Conservation (phyloP, 2,797 vertebrate species). For the Lutjanus campechanus region DNA sequence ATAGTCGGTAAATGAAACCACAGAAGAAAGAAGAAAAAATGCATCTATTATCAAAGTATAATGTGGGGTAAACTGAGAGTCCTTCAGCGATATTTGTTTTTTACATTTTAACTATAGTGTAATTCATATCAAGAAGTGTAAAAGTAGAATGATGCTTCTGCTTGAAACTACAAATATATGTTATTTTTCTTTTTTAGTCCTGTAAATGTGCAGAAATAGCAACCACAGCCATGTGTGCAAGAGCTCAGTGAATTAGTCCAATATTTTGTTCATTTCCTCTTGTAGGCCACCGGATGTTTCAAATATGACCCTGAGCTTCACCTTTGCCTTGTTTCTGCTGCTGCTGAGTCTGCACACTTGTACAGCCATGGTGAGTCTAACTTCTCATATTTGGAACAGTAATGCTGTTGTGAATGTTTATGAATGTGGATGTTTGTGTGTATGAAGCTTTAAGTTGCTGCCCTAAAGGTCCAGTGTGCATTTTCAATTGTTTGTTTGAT, state of each 20-base stretch:
- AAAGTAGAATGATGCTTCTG: background rate
- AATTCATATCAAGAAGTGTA: background rate
- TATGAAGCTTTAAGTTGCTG: no score
- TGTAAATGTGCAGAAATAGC: background rate
- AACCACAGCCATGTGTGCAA: background rate
- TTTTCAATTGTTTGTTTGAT: no score
- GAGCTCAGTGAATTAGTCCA: background rate
- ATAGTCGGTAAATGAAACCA: slow-evolving; percentile 45
- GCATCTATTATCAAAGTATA: slow-evolving; percentile 9
- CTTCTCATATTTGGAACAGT: background rate
- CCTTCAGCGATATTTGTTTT: background rate
- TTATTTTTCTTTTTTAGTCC: background rate
- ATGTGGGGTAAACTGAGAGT: slow-evolving; percentile 2
- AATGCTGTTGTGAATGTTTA: no score
- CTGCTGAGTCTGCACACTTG: slow-evolving; percentile 56
- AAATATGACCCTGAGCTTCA: slow-evolving; percentile 64
- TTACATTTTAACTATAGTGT: background rate
- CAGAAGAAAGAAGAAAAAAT: slow-evolving; percentile 6
- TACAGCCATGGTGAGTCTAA: slow-evolving; percentile 69
- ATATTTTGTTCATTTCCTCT: background rate
- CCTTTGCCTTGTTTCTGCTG: slow-evolving; percentile 64
- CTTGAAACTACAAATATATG: slow-evolving; percentile 1
- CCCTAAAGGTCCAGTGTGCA: no score
- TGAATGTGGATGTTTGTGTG: no score
- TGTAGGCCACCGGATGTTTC: slow-evolving; percentile 27